Percentiles rank a stretch among this genome's conserved stretches.
Evolutionary conservation across 2,113 vertebrate species (phyloP).

Genomic region (Scomber scombrus): DNA sequence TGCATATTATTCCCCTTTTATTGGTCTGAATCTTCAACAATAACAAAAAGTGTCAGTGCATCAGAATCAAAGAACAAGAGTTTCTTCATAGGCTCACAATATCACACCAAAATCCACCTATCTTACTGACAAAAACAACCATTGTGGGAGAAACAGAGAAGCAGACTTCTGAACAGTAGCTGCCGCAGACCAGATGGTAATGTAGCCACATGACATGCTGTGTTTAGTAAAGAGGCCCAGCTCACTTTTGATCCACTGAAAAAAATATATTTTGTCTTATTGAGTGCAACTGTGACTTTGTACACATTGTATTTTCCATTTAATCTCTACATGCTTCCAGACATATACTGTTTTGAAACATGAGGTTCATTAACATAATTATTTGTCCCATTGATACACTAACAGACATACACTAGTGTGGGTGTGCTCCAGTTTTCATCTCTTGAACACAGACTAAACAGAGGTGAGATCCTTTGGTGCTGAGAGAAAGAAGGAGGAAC

Average conservation of each 20-base stretch:
- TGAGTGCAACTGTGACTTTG: not conserved
- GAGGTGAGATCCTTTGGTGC: not conserved
- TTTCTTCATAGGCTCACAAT: not conserved
- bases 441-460: not conserved
- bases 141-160: not conserved
- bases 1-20: not conserved
- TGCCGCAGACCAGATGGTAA: not conserved
- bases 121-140: no score
- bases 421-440: no score
- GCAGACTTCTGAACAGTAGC: not conserved
- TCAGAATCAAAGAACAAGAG: not conserved
- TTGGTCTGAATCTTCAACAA: not conserved
- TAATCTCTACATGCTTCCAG: no score
- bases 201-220: not conserved
- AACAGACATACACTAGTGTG: no score
- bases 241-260: not conserved
- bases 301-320: not conserved
- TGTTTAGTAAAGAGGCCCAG: not conserved
- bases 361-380: not conserved
- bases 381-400: no score
- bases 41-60: not conserved
- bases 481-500: no score
- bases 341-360: not conserved
- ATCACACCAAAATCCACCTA: not conserved
- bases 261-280: not conserved